Conservation (phyloP, 2,113 vertebrate species). For the Eulemur rufifrons region DNA sequence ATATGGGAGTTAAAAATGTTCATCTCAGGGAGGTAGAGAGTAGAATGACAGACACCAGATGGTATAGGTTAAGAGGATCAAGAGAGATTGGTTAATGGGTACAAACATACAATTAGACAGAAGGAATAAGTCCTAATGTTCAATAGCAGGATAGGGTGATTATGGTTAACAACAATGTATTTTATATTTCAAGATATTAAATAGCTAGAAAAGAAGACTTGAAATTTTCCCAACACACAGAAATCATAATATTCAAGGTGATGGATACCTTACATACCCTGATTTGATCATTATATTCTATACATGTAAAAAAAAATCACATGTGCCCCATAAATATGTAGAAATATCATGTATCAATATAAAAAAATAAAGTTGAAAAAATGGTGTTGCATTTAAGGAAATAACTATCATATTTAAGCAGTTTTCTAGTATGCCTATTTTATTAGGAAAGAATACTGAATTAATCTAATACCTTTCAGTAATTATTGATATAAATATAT, state of each 20-base stretch:
- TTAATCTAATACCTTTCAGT: background rate
- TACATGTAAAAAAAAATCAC: background rate
- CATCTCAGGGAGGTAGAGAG: background rate
- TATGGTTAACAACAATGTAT: background rate
- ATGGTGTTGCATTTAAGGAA: background rate
- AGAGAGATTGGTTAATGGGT: background rate
- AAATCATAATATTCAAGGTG: background rate
- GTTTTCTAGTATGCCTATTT: background rate
- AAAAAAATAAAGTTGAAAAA: background rate
- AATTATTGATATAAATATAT: background rate
- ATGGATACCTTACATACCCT: background rate
- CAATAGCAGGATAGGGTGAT: background rate
- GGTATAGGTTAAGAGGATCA: background rate
- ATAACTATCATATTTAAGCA: background rate
- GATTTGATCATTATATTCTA: background rate
- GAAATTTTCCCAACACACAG: background rate
- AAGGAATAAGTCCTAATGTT: background rate
- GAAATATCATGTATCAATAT: background rate
- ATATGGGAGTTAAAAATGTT: background rate
- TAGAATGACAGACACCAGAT: background rate
- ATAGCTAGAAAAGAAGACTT: background rate
- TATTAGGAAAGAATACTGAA: background rate
- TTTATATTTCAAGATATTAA: background rate
- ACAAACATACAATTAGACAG: background rate
- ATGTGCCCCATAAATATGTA: background rate